phyloP scores from a whole-genome alignment of 2,888 invertebrate species.

The Dermolepida albohirtum region DNA sequence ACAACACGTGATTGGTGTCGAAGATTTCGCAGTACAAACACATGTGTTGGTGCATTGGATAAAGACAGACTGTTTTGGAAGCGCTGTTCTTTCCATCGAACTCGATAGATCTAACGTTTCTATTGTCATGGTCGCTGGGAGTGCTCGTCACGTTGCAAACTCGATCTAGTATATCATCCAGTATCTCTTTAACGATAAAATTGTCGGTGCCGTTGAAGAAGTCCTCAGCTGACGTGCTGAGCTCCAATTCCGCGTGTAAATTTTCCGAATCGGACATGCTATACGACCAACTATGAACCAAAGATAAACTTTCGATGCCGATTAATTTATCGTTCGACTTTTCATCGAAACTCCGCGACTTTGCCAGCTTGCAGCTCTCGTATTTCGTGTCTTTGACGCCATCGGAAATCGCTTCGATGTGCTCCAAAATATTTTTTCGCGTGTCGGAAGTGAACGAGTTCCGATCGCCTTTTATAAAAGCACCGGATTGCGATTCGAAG shows the following conservation, averaged over 20 bases:
- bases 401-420: slow-evolving; percentile 62
- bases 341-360: slow-evolving; percentile 64
- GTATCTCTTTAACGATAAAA: slow-evolving; percentile 56
- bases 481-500: slow-evolving; percentile 53
- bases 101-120: slow-evolving; percentile 51
- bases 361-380: slow-evolving; percentile 51
- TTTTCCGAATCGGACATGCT: slow-evolving; percentile 66
- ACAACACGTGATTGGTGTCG: slow-evolving; percentile 79
- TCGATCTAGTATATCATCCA: slow-evolving; percentile 71
- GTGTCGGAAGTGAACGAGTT: slow-evolving; percentile 12
- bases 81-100: slow-evolving; percentile 53
- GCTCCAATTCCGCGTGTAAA: slow-evolving; percentile 66
- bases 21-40: slow-evolving; percentile 84
- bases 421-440: slow-evolving; percentile 56
- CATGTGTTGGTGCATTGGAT: slow-evolving; percentile 86
- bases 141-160: slow-evolving; percentile 61
- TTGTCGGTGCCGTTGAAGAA: slow-evolving; percentile 67
- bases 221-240: slow-evolving; percentile 75
- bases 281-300: slow-evolving; percentile 71
- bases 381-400: slow-evolving; percentile 56
- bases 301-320: slow-evolving; percentile 64
- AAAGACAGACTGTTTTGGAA: slow-evolving; percentile 66
- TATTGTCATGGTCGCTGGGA: slow-evolving; percentile 25
- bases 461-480: slow-evolving; percentile 16
- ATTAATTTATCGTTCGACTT: slow-evolving; percentile 58